phyloP scores from a whole-genome alignment of 2,797 vertebrate species.

The Epinephelus coioides region DNA sequence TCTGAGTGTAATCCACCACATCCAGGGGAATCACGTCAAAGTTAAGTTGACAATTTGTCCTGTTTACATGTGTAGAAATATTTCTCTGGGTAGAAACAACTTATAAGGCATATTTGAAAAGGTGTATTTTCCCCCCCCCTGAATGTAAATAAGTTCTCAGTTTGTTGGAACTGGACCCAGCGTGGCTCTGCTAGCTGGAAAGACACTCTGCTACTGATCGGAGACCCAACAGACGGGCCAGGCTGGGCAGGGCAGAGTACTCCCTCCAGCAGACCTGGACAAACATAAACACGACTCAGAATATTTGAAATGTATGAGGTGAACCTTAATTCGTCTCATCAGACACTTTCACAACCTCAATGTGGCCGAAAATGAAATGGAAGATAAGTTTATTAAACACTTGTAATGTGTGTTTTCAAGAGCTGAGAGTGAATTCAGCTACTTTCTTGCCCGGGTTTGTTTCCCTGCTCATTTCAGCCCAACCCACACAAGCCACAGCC shows the following conservation, averaged over 20 bases:
- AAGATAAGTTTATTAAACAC: constrained; percentile 67
- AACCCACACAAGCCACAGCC: constrained; percentile 76
- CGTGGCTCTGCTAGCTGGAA: constrained; percentile 71
- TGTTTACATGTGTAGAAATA: constrained; percentile 80
- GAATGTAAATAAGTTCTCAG: constrained; percentile 79
- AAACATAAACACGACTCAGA: constrained; percentile 76
- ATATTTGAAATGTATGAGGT: constrained; percentile 75
- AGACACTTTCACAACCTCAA: constrained; percentile 64
- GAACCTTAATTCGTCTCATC: constrained; percentile 71
- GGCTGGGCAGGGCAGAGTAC: constrained; percentile 62
- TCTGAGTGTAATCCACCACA: constrained; percentile 79
- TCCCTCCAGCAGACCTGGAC: constrained; percentile 71
- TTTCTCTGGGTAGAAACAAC: constrained; percentile 76
- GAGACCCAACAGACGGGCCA: constrained; percentile 61
- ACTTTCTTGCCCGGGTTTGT: constrained; percentile 59
- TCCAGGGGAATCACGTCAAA: constrained; percentile 82
- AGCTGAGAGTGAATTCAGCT: constrained; percentile 51
- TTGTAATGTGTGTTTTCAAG: constrained; percentile 69
- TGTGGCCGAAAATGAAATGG: constrained; percentile 56
- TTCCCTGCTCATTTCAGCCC: constrained; percentile 62
- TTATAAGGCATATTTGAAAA: constrained; percentile 77
- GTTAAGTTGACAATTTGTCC: constrained; percentile 80
- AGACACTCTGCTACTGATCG: constrained; percentile 80
- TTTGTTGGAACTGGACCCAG: constrained; percentile 76
- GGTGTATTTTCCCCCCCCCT: constrained; percentile 64